Base-by-base conservation (phyloP, 2,113 vertebrate species). In the Ictalurus punctatus region DNA sequence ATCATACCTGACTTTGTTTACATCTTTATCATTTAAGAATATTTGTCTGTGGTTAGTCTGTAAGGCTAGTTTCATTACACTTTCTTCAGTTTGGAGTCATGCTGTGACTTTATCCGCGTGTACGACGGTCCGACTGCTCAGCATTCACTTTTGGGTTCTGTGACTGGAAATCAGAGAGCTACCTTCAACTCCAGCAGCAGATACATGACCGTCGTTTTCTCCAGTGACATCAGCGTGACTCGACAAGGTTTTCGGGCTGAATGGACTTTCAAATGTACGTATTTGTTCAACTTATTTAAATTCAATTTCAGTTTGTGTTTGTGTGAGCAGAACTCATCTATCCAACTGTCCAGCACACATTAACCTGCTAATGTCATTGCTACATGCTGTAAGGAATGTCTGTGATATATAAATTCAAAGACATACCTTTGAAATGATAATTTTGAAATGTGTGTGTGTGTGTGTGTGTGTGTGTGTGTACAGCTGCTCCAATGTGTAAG, bases 251-350 rank as follows among this genome's bases (percentile, higher is more conserved):
- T 88, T 76, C 58, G 6, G 30, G 87, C 87, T 27, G 61, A 88
- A 73, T 88, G 71, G 67, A 6, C 2, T n/a, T 88, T 74, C 58
- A 30, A 40, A 84, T n/a, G 87, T 88, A 83, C 4, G 67, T 48
- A 56, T 67, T 84, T 63, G 17, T 61, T 19, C 5, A 37, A 10
- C 27, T 82, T 19, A 34, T 59, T 58, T 34, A 3, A 82, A 30
- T 2, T 9, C 5, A 17, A 19, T 21, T 30, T 82, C n/a, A 10
- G 48, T 13, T n/a, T 14, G 10, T 13, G 10, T 17, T 71, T 34
- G n/a, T 71, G 17, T 65, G 27, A 71, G 69, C n/a, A 69, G 67
- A 71, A 34, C n/a, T 34, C 1, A 34, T 34, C n/a, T 14, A 34
- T 30, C 65, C 27, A 30, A 69, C 40, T 44, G 40, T 44, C 40